Base-by-base conservation (phyloP, 2,888 invertebrate genomes). In the Drosophila lacicola region DNA sequence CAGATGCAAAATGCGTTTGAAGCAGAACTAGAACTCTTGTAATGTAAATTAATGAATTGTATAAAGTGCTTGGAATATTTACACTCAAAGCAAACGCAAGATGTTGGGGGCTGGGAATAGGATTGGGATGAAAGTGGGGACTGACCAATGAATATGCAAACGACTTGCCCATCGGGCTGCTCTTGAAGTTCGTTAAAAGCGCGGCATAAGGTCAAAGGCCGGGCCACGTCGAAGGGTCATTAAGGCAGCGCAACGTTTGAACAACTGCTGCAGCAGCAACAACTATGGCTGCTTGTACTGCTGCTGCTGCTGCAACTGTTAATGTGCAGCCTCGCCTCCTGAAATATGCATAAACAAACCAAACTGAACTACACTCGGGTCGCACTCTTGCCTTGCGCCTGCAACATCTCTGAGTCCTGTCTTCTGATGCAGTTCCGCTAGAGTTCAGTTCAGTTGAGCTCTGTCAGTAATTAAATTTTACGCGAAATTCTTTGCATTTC, bases 91-190 rank as follows among this genome's bases (percentile, higher is more conserved):
- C 70, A 57, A 68, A 11, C 50, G 6, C 41, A 51, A 49, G 60
- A 66, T 44, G 49, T 17, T 51, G 11, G 21, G 50, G 5, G 11
- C 39, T 21, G 47, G 19, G 5, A n/a, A 14, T 10, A 1, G 21
- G 9, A 25, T 4, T 45, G 54, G 45, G 29, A 2, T 14, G 29
- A 21, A 10, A 6, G 3, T 11, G n/a, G 42, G 42, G 36, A 53
- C 71, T 82, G 74, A 79, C 86, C 86, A 69, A 86, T 86, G 83
- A 83, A 83, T 83, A 83, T 83, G 86, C 83, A 86, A 83, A 81
- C 50, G 65, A 64, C 44, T 53, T 44, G 57, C 50, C 42, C 45
- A 46, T 46, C 55, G 64, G 64, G 55, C n/a, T 37, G 50, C 49
- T 33, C 56, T 70, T 45, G 67, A 70, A 78, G 78, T 83, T 76